Evolutionary conservation across 1,140 invertebrate genomes (phyloP), one percentile per base, ranked within the genome.

Genomic region (Zeugodacus cucurbitae): DNA sequence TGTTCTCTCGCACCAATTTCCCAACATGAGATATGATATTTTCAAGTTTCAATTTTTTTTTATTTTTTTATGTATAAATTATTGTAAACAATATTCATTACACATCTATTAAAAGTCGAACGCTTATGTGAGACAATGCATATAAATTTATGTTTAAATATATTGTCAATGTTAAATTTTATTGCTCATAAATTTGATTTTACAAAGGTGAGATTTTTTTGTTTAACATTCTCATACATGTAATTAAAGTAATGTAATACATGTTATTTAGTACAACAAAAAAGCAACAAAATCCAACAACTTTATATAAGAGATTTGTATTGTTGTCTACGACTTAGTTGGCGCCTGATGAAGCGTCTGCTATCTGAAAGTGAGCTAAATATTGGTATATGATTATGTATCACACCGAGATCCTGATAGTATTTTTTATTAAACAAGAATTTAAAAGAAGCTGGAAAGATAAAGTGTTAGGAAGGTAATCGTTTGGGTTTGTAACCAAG

Each of bases 1-100:
- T 74, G 67, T 74, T 74, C 67, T 74, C 67, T 74, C 67, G 32
- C 67, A 34, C 67, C 67, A 37, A 74, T 74, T 74, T 20, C 29
- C 37, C 37, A 37, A 74, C 67, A 74, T 74, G 34, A 74, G 20
- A 37, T 74, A 74, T 74, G 67, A 74, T 32, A 74, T 41, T 74
- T 20, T 14, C 17, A 67, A 34, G 64, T 14, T 22, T 74, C 6
- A 17, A 74, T 74, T 41, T 32, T 54, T 54, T 20, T 5, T 4
- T 62, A 67, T 34, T 11, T 67, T 14, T 10, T 1, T 29, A 11
- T 29, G 17, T 74, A 8, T 14, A 20, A 54, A 54, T 54, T 54
- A 17, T 17, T 54, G 14, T 20, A 17, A 74, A 17, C 11, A 17
- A 17, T 3, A 67, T 34, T 1, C 32, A 34, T 17, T 34, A 20